Percentiles rank a stretch among this genome's conserved stretches.
Conservation (phyloP, 2,888 invertebrate species). For the Hirudinaria manillensis region DNA sequence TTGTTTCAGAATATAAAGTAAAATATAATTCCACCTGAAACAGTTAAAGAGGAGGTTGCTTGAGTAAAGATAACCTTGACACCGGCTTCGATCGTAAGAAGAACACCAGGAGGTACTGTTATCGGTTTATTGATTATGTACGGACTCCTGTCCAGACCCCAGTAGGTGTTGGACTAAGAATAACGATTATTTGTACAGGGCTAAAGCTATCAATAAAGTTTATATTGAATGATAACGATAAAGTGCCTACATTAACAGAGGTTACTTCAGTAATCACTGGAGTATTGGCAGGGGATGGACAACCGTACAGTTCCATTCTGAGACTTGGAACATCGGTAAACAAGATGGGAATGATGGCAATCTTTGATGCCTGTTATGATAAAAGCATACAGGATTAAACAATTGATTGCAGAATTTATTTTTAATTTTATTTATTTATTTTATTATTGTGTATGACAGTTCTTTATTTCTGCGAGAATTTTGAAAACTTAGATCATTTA, state of each 20-base stretch:
- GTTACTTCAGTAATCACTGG: background rate
- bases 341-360: conserved; percentile 17
- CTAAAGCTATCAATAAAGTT: background rate
- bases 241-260: background rate
- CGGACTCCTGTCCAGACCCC: conserved; percentile 20
- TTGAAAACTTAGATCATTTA: background rate
- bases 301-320: conserved; percentile 13
- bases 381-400: background rate
- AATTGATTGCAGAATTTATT: no score
- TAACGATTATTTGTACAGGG: background rate
- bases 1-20: no score
- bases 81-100: conserved; percentile 25
- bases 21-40: background rate
- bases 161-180: background rate
- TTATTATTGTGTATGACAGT: background rate
- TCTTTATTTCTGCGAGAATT: background rate
- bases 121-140: conserved; percentile 11
- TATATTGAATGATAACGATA: background rate
- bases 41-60: background rate
- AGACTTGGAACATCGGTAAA: background rate
- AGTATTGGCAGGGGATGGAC: background rate
- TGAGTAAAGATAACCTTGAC: conserved; percentile 27
- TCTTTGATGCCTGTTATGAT: conserved; percentile 17
- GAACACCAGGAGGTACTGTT: background rate
- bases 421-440: no score